These are phyloP conservation scores for Taenioides sp. DNA, from an alignment of 2,797 vertebrate genomes.

Conservation along the genomic window DNA sequence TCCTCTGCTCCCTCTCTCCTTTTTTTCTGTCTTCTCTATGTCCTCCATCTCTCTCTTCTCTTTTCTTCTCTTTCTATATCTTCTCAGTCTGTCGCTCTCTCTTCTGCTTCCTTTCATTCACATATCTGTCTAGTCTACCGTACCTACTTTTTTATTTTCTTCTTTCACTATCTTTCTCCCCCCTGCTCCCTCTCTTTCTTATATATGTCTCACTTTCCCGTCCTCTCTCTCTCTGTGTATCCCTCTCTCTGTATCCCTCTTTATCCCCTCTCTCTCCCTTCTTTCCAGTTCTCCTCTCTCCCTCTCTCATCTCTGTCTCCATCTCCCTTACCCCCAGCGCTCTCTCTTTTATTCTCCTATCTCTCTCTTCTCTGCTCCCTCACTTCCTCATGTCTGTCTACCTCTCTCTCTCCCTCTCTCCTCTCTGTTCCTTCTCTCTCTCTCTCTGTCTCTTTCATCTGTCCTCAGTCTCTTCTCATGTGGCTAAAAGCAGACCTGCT, in stretches of 20 bases:
- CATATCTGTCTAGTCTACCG: too few relatives aligned
- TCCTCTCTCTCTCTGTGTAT: background rate
- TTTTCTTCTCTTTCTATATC: too few relatives aligned
- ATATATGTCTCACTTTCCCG: too few relatives aligned
- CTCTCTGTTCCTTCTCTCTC: slow-evolving; percentile 15
- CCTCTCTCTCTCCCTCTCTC: slow-evolving; percentile 17
- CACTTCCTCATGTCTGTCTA: background rate
- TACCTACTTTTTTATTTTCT: too few relatives aligned
- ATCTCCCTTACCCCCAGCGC: background rate
- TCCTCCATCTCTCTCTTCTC: too few relatives aligned
- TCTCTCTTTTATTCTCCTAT: background rate
- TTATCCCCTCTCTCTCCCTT: background rate
- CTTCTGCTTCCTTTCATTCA: too few relatives aligned
- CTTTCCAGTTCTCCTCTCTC: background rate
- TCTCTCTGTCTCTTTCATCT: slow-evolving; percentile 3
- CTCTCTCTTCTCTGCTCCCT: slow-evolving; percentile 10
- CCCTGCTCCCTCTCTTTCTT: too few relatives aligned
- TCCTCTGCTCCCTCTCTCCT: background rate
- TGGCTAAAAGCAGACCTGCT: too few relatives aligned
- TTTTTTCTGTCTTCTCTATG: background rate
- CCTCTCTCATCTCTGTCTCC: background rate
- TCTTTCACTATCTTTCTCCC: too few relatives aligned
- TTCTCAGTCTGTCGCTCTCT: too few relatives aligned
- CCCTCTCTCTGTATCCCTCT: too few relatives aligned
- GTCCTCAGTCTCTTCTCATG: too few relatives aligned